phyloP scores from a whole-genome alignment of 30 jellyfish, hydroid and myxozoan genomes.

The Aurelia aurita complex sp. Pacific region DNA sequence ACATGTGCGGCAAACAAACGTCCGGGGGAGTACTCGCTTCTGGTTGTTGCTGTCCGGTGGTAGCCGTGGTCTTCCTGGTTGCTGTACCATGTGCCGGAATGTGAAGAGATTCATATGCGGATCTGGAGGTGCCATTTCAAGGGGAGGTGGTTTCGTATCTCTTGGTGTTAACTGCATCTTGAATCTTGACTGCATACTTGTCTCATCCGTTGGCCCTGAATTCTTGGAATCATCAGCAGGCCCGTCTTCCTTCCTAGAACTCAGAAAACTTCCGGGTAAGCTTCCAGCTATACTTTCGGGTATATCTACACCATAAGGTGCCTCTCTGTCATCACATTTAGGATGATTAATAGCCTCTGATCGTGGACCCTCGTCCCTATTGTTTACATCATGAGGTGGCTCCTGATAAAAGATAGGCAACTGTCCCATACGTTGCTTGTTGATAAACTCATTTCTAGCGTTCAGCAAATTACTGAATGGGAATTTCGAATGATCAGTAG shows the following conservation, averaged over 20 bases:
- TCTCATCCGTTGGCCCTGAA: slow-evolving; percentile 2
- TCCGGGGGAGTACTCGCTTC: slow-evolving; percentile 65
- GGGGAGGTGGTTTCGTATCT: slow-evolving; percentile 8
- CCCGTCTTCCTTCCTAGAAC: slow-evolving; percentile 42
- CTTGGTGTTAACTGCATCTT: slow-evolving; percentile 36
- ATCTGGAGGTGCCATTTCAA: slow-evolving; percentile 42
- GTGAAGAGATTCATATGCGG: slow-evolving; percentile 55
- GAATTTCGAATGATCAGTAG: slow-evolving; percentile 26
- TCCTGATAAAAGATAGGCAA: slow-evolving; percentile 37
- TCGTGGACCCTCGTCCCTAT: background rate
- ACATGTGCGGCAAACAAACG: slow-evolving; percentile 70
- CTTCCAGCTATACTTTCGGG: background rate
- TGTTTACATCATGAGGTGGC: slow-evolving; percentile 21
- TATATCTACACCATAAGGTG: slow-evolving; percentile 1
- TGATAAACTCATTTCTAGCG: slow-evolving; percentile 37
- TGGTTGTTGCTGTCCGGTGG: slow-evolving; percentile 13
- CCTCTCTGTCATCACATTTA: slow-evolving; percentile 36
- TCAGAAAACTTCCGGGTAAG: slow-evolving; percentile 18
- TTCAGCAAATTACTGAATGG: slow-evolving; percentile 22
- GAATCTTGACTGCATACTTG: slow-evolving; percentile 36
- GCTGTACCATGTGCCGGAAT: slow-evolving; percentile 59
- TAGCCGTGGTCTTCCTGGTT: slow-evolving; percentile 36
- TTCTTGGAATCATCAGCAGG: slow-evolving; percentile 3
- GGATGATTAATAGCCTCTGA: slow-evolving; percentile 4
- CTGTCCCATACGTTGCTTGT: slow-evolving; percentile 43